These are phyloP conservation scores for Alfaro cultratus DNA, from an alignment of 2,797 vertebrate genomes.

Conservation along the genomic window DNA sequence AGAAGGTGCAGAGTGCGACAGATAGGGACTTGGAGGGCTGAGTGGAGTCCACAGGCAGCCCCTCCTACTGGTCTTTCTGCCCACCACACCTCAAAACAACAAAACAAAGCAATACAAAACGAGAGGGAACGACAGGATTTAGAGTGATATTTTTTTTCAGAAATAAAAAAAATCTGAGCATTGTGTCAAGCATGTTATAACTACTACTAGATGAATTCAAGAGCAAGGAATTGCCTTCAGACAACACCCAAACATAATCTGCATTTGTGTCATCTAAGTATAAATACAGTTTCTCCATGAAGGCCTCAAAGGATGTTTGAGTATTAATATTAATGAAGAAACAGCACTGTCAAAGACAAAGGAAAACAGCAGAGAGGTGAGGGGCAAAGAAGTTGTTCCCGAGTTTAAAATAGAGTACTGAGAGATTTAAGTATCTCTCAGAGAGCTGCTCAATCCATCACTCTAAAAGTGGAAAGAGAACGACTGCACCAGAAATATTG, in stretches of 20 bases:
- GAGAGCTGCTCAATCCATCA: not conserved
- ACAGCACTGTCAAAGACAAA: not conserved
- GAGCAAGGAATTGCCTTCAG: not conserved
- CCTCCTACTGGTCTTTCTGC: constrained; percentile 56
- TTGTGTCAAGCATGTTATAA: not conserved
- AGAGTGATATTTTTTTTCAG: not conserved
- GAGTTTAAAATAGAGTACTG: not conserved
- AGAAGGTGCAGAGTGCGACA: constrained; percentile 37
- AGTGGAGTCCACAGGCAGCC: constrained; percentile 37
- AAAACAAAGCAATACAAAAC: not conserved
- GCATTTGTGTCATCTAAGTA: not conserved
- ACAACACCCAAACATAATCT: not conserved
- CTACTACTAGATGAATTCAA: not conserved
- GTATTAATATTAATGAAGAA: not conserved
- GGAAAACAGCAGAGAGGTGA: not conserved
- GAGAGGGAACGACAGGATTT: not conserved
- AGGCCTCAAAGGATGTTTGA: not conserved
- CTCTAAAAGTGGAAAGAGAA: not conserved
- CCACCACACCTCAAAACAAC: constrained; percentile 26
- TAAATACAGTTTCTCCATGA: not conserved
- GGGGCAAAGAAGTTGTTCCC: not conserved
- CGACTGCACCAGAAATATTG: not conserved
- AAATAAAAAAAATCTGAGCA: not conserved
- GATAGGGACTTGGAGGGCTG: constrained; percentile 15
- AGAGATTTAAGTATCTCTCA: not conserved